phyloP scores from a whole-genome alignment of 2,797 vertebrate species.

The Pachyuromys duprasi region DNA sequence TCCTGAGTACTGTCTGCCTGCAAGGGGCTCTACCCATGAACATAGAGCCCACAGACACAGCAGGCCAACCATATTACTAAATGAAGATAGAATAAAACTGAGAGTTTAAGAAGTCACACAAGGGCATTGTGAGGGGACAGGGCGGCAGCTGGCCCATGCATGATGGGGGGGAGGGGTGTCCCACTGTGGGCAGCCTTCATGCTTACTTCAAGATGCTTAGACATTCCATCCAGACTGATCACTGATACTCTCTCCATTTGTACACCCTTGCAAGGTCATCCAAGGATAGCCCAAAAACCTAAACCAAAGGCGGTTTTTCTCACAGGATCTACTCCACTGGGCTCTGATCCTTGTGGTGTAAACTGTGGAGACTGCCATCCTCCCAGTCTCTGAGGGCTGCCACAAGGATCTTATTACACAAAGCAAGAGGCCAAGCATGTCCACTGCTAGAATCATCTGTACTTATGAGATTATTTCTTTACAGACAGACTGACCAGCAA shows the following conservation, averaged over 20 bases:
- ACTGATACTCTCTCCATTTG: background rate
- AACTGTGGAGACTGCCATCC: background rate
- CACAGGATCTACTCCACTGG: background rate
- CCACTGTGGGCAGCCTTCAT: background rate
- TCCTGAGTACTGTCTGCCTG: background rate
- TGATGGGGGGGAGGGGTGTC: background rate
- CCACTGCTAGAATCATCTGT: background rate
- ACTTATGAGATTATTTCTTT: background rate
- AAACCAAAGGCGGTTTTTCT: background rate
- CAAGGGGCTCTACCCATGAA: background rate
- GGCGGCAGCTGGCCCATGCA: fast-evolving
- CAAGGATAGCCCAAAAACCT: background rate
- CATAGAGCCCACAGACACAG: too few species aligned
- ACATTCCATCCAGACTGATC: background rate
- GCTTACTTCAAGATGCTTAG: background rate
- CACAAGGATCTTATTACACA: background rate
- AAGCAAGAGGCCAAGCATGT: background rate
- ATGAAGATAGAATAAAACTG: background rate
- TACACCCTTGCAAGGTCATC: background rate
- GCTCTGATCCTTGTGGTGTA: background rate
- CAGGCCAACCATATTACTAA: background rate
- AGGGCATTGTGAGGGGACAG: background rate
- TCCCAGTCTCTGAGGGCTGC: background rate
- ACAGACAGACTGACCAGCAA: background rate
- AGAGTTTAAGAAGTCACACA: background rate